Conservation (phyloP, 1,140 invertebrate species). For the Anoplolepis gracilipes region DNA sequence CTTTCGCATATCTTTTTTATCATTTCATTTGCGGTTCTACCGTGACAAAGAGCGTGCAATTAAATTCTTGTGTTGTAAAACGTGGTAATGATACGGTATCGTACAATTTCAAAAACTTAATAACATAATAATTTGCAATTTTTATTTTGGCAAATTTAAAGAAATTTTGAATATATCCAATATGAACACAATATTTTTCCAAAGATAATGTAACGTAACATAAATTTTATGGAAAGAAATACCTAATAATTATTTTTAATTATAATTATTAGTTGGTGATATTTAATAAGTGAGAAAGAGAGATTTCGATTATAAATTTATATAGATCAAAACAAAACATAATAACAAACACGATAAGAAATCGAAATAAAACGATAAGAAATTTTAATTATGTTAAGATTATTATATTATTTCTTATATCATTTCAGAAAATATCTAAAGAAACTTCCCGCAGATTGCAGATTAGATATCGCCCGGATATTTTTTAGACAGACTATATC, state of each 20-base stretch:
- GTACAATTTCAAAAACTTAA: constrained; percentile 18
- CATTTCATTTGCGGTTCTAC: constrained; percentile 21
- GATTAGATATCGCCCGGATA: background rate
- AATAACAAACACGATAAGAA: background rate
- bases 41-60: background rate
- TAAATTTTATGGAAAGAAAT: background rate
- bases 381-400: background rate
- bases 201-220: background rate
- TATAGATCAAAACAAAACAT: background rate
- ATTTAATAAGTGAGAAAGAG: no score
- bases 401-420: background rate
- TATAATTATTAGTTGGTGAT: no score
- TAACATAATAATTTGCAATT: background rate
- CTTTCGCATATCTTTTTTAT: constrained; percentile 44
- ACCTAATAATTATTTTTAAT: background rate
- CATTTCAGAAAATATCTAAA: background rate
- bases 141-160: background rate
- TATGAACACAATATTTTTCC: background rate
- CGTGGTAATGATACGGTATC: background rate
- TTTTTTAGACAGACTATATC: constrained; percentile 20
- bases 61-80: constrained; percentile 9
- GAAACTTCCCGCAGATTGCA: background rate
- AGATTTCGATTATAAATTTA: background rate
- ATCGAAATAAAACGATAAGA: no score
- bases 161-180: background rate